Percentiles rank a stretch among this genome's conserved stretches.
Conservation (phyloP, 1,140 invertebrate species). For the Trinorchestia longiramus region DNA sequence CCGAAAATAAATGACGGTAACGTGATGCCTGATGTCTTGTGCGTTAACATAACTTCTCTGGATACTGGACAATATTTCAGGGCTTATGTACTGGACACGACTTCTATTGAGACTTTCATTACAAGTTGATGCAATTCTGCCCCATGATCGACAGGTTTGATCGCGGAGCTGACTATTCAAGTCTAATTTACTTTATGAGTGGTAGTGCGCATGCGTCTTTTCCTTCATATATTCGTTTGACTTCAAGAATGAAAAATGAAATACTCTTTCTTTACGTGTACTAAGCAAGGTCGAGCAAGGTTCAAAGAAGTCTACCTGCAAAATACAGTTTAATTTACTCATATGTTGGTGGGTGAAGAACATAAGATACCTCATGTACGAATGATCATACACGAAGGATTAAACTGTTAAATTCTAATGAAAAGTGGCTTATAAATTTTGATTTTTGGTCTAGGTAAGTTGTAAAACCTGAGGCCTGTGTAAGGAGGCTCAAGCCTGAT, state of each 20-base stretch:
- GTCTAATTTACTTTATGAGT: not conserved
- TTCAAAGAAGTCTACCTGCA: no score
- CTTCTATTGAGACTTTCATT: not conserved
- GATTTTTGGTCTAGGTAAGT: no score
- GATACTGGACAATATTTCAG: not conserved
- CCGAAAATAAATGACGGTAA: not conserved
- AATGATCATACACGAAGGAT: no score
- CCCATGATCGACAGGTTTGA: not conserved
- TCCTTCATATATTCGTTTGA: not conserved
- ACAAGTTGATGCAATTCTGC: not conserved
- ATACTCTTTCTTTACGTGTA: no score
- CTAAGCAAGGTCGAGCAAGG: no score
- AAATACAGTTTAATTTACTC: no score
- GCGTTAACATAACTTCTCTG: not conserved
- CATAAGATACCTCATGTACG: no score
- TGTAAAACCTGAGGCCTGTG: no score
- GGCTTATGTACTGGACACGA: not conserved
- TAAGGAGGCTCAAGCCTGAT: not conserved
- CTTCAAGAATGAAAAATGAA: not conserved
- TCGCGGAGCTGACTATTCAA: not conserved
- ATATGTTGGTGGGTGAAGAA: no score
- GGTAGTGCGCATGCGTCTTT: not conserved
- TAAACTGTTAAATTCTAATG: no score
- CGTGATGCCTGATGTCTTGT: not conserved
- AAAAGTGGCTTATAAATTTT: no score